Percentiles rank a stretch among this genome's conserved stretches.
These are phyloP conservation scores for Thymelicus sylvestris DNA, from an alignment of 2,888 invertebrate genomes.

Conservation along the genomic window DNA sequence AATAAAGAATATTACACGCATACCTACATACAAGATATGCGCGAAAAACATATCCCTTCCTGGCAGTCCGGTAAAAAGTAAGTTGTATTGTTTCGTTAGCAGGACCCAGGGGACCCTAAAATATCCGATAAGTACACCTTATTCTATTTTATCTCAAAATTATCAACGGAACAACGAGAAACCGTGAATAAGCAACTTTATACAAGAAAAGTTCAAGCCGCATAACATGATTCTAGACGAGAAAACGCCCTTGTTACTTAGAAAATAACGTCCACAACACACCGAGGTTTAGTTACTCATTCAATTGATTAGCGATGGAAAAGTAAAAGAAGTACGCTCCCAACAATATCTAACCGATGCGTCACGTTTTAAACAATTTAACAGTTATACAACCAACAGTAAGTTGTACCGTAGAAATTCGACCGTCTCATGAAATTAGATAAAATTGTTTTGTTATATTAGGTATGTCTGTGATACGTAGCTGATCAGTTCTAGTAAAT, in stretches of 20 bases:
- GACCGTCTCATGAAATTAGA: neutral
- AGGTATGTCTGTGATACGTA: neutral
- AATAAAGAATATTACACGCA: no score
- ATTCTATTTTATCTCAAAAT: slow-evolving; percentile 2
- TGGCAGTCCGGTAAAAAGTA: no score
- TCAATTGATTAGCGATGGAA: slow-evolving; percentile 1
- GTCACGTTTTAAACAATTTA: slow-evolving; percentile 5
- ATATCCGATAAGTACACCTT: neutral
- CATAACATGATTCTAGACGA: neutral
- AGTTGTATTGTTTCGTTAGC: no score
- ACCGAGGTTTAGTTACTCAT: neutral
- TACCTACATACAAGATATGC: no score
- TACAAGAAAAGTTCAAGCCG: neutral
- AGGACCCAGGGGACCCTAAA: neutral
- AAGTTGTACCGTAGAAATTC: neutral
- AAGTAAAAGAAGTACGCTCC: slow-evolving; percentile 2
- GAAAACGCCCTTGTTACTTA: neutral
- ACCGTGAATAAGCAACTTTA: slow-evolving; percentile 9
- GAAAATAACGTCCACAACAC: neutral
- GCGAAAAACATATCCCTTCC: no score
- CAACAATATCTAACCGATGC: slow-evolving; percentile 3
- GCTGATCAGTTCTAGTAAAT: no score
- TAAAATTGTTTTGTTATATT: neutral
- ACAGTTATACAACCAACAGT: slow-evolving; percentile 4
- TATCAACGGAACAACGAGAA: slow-evolving; percentile 7